Evolutionary conservation across 2,888 invertebrate genomes (phyloP), one percentile per base, ranked within the genome.

Genomic region (Noctua pronuba): DNA sequence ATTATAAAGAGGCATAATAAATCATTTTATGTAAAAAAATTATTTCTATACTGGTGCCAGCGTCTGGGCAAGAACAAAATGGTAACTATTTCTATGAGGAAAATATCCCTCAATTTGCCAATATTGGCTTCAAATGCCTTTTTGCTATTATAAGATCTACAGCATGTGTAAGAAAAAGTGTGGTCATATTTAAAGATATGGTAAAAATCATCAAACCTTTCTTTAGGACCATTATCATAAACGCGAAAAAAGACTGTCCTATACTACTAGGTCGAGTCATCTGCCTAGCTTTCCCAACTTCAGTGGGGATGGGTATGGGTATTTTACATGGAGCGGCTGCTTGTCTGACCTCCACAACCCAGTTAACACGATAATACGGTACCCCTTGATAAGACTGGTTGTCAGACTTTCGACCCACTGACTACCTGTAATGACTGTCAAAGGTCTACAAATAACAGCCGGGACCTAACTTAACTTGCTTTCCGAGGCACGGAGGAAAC

Each of bases 1-100:
- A 93, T 93, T 93, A 90, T 91, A 90, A 90, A 89, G 92, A 93
- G 93, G 94, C 94, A 95, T 94, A 94, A 94, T 92, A 91, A 89
- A 86, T 65, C 79, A 85, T 77, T 88, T 82, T 80, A 84, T 84
- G 73, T 78, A 72, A 83, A 82, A n/a, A 77, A 31, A 55, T 41
- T 21, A 78, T 41, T 78, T 73, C n/a, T 11, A 31, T 80, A 71
- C 73, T 65, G 73, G 77, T 64, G 73, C 71, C 71, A 82, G n/a
- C 55, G 71, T 80, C 13, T 77, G 69, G 24, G 31, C 49, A 13
- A 35, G 16, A 66, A 31, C 21, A 24, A n/a, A 38, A 73, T 62
- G 21, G n/a, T 28, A 6, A 55, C 2, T 55, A 13, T 52, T 2
- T 52, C 21, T 16, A 7, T n/a, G 38, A 18, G 2, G 64, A 24